Conservation (phyloP, 2,888 invertebrate genomes). For the Agrochola litura region DNA sequence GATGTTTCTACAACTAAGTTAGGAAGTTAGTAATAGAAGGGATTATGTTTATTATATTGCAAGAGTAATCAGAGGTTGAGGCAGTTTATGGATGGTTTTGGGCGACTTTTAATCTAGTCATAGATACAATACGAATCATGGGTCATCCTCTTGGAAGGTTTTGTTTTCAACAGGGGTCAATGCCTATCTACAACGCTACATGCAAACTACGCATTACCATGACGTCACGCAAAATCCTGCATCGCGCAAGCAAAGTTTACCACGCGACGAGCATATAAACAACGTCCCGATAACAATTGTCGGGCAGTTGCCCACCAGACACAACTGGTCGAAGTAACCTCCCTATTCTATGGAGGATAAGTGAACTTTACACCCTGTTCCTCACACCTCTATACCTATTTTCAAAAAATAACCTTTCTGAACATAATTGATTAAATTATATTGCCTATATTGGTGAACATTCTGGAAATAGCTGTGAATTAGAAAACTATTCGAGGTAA, state of each 20-base stretch:
- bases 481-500: not conserved
- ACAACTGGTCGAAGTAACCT: not conserved
- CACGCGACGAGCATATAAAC: too few species aligned
- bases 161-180: not conserved
- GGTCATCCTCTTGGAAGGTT: not conserved
- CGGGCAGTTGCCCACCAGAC: not conserved
- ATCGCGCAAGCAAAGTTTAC: too few species aligned
- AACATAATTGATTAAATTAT: not conserved
- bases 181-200: too few species aligned
- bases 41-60: not conserved
- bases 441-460: not conserved
- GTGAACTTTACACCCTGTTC: too few species aligned
- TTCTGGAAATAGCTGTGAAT: not conserved
- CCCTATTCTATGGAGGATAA: not conserved
- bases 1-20: constrained; percentile 22
- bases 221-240: too few species aligned
- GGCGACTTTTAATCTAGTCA: not conserved
- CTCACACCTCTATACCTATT: too few species aligned
- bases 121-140: not conserved
- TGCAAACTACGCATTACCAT: too few species aligned
- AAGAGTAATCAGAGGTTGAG: not conserved
- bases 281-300: too few species aligned
- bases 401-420: not conserved
- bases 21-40: not conserved
- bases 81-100: not conserved